Evolutionary conservation across 2,113 vertebrate genomes (phyloP), one percentile per base, ranked within the genome.

Genomic region (Suncus etruscus): DNA sequence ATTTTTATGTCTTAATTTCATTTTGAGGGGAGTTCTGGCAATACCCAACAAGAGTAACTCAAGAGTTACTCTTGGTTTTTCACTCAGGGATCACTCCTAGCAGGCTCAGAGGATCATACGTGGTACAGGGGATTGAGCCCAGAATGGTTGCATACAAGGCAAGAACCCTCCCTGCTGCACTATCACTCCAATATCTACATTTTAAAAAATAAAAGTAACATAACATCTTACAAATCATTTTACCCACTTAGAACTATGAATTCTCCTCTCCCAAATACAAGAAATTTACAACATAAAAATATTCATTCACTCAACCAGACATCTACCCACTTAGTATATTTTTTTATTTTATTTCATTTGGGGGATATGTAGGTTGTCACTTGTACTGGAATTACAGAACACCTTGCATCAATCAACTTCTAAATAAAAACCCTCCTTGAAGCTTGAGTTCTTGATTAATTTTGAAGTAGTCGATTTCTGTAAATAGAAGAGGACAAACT

Each of bases 381-480:
- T 22, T 72, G 9, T 15, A 10, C 20, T 92, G 9, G 86, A 2
- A 32, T 31, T 79, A 54, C 51, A 81, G 86, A 86, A 75, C 4
- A 78, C 8, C 24, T 58, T 29, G 25, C 32, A 15, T 32, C 16
- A 29, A 16, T 48, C 65, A 66, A 29, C 83, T 87, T 86, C 63
- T 12, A 86, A 61, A 83, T 51, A 83, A 25, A 39, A 39, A 39
- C 39, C 54, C 1, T 66, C 6, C 20, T 29, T 91, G 73, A 72
- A 75, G 66, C 87, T 10, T 80, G 80, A 50, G 50, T 51, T 92
- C 20, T 89, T 89, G 22, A 72, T 58, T 76, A 45, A 73, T 85
- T 78, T 85, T 93, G 84, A 84, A 39, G 58, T 86, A 20, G 6
- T 29, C n/a, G 22, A 6, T 31, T 51, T 84, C 81, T 72, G 32